A percentile compares a stretch with the other conserved stretches of the same genome.
These are phyloP conservation scores for Platanista minor DNA, from an alignment of 2,113 vertebrate genomes.

Conservation along the genomic window DNA sequence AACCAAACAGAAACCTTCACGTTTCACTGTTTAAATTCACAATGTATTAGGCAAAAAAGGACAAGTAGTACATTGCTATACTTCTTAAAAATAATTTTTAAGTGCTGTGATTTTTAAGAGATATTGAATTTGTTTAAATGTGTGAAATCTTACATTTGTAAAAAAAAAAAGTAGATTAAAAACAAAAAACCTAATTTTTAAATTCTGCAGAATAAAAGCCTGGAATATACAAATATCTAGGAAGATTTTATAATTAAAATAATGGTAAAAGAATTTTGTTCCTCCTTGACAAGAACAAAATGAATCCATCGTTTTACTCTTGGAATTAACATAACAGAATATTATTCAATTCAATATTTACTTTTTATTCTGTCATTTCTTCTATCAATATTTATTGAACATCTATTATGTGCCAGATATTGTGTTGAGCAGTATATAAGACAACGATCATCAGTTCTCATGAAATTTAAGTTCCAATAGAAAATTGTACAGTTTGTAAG, in stretches of 20 bases:
- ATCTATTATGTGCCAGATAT: not conserved
- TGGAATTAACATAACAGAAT: not conserved
- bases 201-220: not conserved
- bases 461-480: not conserved
- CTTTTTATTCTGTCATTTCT: not conserved
- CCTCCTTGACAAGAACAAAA: not conserved
- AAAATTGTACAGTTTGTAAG: not conserved
- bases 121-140: not conserved
- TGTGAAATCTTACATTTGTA: not conserved
- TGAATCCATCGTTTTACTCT: not conserved
- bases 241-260: not conserved
- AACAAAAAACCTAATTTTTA: not conserved
- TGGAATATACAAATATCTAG: not conserved
- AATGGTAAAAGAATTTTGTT: not conserved
- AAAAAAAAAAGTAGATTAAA: not conserved
- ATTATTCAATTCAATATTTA: not conserved
- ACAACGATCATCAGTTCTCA: not conserved
- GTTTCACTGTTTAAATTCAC: not conserved
- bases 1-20: conserved; percentile 9
- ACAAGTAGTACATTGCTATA: not conserved
- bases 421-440: not conserved
- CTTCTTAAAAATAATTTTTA: not conserved
- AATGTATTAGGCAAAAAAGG: not conserved
- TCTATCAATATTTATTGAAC: not conserved
- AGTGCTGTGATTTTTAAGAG: not conserved